A percentile compares a stretch with the other conserved stretches of the same genome.
phyloP scores from a whole-genome alignment of 2,888 invertebrate genomes.

The Pyralis farinalis region DNA sequence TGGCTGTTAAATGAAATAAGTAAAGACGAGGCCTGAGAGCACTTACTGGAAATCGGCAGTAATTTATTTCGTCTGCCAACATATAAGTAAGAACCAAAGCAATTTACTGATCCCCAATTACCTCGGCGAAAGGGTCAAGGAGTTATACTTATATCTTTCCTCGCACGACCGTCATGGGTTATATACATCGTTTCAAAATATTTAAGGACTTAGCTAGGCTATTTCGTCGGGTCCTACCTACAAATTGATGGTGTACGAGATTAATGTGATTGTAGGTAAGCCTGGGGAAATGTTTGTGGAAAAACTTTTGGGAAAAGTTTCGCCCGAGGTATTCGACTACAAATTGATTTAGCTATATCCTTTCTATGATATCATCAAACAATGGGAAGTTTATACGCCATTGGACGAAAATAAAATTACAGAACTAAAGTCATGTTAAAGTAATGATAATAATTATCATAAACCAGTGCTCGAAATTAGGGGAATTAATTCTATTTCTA shows the following conservation, averaged over 20 bases:
- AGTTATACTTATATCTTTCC: conserved; percentile 12
- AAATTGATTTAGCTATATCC: conserved; percentile 1
- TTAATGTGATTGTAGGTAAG: background rate
- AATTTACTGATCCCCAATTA: conserved; percentile 38
- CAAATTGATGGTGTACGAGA: background rate
- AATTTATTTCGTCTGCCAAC: conserved; percentile 34
- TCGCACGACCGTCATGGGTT: conserved; percentile 1
- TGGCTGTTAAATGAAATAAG: conserved; percentile 27
- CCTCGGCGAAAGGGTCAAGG: conserved; percentile 18
- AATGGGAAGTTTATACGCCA: no score
- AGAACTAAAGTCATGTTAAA: no score
- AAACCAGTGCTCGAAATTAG: no score
- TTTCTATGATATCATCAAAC: background rate
- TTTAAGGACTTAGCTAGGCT: background rate
- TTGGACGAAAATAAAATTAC: no score
- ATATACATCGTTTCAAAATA: background rate
- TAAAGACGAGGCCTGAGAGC: conserved; percentile 23
- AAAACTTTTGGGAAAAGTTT: conserved; percentile 1
- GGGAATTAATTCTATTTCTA: no score
- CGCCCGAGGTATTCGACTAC: background rate
- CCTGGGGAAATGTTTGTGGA: background rate
- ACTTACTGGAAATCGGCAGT: conserved; percentile 34
- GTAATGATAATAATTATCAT: no score
- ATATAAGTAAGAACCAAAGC: conserved; percentile 35
- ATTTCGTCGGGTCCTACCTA: background rate